Evolutionary conservation across 2,113 vertebrate genomes (phyloP).

Genomic region (Phylloscopus trochiloides): DNA sequence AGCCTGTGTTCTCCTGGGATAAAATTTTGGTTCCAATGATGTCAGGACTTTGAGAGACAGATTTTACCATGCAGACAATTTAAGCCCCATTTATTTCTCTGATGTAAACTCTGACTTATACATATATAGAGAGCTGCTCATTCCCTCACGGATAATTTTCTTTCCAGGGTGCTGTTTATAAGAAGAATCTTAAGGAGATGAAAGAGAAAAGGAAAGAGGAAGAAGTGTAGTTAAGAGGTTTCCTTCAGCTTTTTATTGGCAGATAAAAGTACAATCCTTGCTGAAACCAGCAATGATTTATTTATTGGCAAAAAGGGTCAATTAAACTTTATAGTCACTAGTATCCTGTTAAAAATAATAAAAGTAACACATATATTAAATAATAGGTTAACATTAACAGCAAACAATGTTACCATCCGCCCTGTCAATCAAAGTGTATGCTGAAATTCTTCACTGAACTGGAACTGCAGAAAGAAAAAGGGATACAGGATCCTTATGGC

Average conservation of each 20-base stretch:
- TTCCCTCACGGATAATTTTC: neutral
- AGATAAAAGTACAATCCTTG: constrained; percentile 6
- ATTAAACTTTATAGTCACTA: constrained; percentile 35
- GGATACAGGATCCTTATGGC: neutral
- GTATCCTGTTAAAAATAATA: constrained; percentile 13
- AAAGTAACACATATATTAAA: constrained; percentile 8
- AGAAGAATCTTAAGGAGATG: neutral
- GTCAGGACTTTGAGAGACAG: neutral
- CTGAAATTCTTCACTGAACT: constrained; percentile 39
- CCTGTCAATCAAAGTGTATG: neutral
- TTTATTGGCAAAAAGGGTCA: constrained; percentile 7
- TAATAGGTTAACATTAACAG: neutral
- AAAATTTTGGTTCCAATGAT: neutral
- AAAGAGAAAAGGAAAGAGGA: constrained; percentile 2
- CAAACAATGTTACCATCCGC: neutral
- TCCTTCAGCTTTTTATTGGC: constrained; percentile 9
- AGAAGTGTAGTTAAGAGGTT: neutral
- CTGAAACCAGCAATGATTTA: neutral
- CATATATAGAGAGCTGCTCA: neutral
- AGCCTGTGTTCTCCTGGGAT: neutral
- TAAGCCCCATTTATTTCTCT: neutral
- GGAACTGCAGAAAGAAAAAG: neutral
- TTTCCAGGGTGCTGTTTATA: neutral
- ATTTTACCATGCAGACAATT: neutral
- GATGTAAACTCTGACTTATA: neutral